These are phyloP conservation scores for Rhinichthys osculus DNA, from an alignment of 2,797 vertebrate species.

Conservation along the genomic window DNA sequence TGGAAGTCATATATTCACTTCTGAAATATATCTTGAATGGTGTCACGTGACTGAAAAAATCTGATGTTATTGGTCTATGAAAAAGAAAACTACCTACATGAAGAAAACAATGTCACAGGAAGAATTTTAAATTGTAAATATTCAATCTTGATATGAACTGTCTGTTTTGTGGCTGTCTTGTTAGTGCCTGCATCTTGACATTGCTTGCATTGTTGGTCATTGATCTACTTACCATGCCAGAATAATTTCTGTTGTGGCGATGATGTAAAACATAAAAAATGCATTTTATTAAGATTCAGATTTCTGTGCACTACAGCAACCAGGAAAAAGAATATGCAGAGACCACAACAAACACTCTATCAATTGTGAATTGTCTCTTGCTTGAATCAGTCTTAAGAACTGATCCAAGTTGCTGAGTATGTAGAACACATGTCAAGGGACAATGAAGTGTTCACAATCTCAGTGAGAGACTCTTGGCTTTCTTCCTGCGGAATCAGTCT, in stretches of 20 bases:
- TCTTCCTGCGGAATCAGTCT: constrained; percentile 60
- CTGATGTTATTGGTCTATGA: neutral
- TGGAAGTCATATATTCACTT: neutral
- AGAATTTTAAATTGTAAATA: neutral
- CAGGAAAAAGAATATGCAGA: neutral
- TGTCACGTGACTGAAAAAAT: neutral
- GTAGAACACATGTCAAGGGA: constrained; percentile 49
- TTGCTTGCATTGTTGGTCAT: neutral
- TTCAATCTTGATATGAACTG: neutral
- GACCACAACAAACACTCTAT: neutral
- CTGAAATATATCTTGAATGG: too few species aligned
- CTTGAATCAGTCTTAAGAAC: constrained; percentile 18
- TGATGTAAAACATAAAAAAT: constrained; percentile 14
- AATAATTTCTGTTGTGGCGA: constrained; percentile 6
- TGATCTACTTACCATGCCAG: neutral
- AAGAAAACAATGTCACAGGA: neutral
- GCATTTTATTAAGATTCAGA: neutral
- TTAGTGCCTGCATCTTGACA: constrained; percentile 8
- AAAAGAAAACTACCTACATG: neutral
- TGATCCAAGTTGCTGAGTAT: constrained; percentile 35
- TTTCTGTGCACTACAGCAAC: constrained; percentile 4
- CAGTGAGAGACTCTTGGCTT: constrained; percentile 56
- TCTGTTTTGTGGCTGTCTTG: constrained; percentile 8
- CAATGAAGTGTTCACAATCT: constrained; percentile 39
- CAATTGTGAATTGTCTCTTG: constrained; percentile 16